A percentile compares a stretch with the other conserved stretches of the same genome.
Conservation (phyloP, 2,797 vertebrate species). For the Pelochelys cantorii region DNA sequence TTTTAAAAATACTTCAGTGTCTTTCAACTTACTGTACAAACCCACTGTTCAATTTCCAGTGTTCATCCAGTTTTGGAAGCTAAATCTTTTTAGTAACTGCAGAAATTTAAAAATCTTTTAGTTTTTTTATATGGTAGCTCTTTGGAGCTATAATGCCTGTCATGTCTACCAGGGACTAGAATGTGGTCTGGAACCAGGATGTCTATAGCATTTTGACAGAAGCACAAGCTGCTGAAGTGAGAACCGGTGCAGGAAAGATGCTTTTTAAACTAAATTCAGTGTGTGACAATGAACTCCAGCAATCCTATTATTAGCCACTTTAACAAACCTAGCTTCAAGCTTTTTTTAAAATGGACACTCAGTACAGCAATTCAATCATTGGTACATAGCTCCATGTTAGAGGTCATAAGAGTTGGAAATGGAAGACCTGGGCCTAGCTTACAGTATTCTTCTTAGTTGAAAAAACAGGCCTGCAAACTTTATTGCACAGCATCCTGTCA, state of each 20-base stretch:
- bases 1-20: not conserved
- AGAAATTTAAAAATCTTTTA: not conserved
- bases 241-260: too few species aligned
- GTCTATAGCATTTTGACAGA: too few species aligned
- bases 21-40: not conserved
- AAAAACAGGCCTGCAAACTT: not conserved
- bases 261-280: too few species aligned
- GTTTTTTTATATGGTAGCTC: not conserved
- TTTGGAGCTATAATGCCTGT: not conserved
- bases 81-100: not conserved
- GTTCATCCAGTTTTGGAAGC: not conserved
- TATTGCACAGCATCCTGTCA: not conserved
- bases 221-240: too few species aligned
- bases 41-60: not conserved
- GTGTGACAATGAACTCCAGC: too few species aligned
- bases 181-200: not conserved
- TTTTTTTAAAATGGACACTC: not conserved
- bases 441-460: not conserved
- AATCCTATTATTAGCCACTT: not conserved
- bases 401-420: not conserved
- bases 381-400: not conserved
- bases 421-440: not conserved
- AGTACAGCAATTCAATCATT: not conserved
- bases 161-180: too few species aligned
- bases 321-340: not conserved